phyloP scores from a whole-genome alignment of 2,797 vertebrate species.

The Paedocypris micromegethes region DNA sequence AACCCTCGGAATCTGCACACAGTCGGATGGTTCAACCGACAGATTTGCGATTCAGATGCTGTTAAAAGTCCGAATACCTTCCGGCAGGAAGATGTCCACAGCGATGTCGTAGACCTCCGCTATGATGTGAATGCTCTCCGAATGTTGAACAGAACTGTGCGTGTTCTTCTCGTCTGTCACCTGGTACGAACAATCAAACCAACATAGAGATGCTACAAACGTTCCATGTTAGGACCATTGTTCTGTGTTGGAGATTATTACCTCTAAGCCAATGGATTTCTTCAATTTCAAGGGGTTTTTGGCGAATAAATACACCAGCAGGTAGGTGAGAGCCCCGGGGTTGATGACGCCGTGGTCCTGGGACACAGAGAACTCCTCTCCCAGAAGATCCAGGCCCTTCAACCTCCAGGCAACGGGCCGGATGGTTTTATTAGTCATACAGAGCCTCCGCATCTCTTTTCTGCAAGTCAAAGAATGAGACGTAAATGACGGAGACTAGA shows the following conservation, averaged over 20 bases:
- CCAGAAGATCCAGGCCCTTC: conserved; percentile 75
- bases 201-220: neutral
- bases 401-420: conserved; percentile 77
- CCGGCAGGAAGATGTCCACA: conserved; percentile 74
- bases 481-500: neutral
- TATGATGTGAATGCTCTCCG: conserved; percentile 75
- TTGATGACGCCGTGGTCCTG: conserved; percentile 66
- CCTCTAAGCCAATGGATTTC: conserved; percentile 80
- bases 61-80: conserved; percentile 63
- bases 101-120: conserved; percentile 82
- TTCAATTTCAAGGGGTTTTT: conserved; percentile 64
- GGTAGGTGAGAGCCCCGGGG: conserved; percentile 54
- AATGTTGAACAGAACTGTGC: conserved; percentile 72
- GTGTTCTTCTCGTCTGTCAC: conserved; percentile 80
- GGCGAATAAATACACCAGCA: conserved; percentile 74
- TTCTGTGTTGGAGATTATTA: conserved; percentile 41
- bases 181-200: conserved; percentile 58
- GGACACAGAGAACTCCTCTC: conserved; percentile 72
- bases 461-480: conserved; percentile 53
- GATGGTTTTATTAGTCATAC: conserved; percentile 67
- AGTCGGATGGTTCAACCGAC: neutral
- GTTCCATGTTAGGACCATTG: neutral
- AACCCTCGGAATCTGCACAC: conserved; percentile 64
- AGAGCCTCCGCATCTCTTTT: conserved; percentile 63
- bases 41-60: neutral